Conservation (phyloP, 1,140 invertebrate genomes). For the Amyelois transitella region DNA sequence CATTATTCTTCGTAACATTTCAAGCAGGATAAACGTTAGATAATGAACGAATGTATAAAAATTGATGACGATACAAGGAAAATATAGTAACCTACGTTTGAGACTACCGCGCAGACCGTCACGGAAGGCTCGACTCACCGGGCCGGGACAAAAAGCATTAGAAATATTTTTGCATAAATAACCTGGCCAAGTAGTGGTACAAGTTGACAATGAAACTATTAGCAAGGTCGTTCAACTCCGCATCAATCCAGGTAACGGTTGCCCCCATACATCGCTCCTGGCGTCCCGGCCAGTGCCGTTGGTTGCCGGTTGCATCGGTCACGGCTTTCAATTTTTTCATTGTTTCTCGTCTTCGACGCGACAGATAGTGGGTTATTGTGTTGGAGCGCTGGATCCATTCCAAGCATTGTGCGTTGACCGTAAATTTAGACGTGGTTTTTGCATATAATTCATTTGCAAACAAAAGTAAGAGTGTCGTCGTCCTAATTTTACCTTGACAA, state of each 20-base stretch:
- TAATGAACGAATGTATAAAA: no score
- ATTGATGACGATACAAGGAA: no score
- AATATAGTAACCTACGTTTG: neutral
- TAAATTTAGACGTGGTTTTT: neutral
- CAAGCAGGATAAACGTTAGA: no score
- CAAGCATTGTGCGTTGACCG: slow-evolving; percentile 8
- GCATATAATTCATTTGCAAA: neutral
- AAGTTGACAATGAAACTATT: slow-evolving; percentile 13
- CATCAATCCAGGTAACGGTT: slow-evolving; percentile 18
- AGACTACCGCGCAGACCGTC: neutral
- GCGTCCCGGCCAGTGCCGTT: slow-evolving; percentile 6
- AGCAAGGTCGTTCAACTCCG: slow-evolving; percentile 19
- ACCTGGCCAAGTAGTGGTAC: neutral
- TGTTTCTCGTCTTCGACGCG: neutral
- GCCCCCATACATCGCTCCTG: slow-evolving; percentile 14
- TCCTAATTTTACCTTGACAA: slow-evolving; percentile 13
- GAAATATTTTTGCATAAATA: neutral
- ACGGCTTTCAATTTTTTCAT: slow-evolving; percentile 5
- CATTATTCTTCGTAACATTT: no score
- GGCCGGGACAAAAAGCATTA: neutral
- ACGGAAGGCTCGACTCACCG: slow-evolving; percentile 1
- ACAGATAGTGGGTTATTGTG: slow-evolving; percentile 6
- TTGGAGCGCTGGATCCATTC: slow-evolving; percentile 10
- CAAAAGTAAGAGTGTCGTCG: slow-evolving; percentile 18
- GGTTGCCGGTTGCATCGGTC: slow-evolving; percentile 4